Base-by-base conservation (phyloP, 2,888 invertebrate species). In the Neelides folsomi region DNA sequence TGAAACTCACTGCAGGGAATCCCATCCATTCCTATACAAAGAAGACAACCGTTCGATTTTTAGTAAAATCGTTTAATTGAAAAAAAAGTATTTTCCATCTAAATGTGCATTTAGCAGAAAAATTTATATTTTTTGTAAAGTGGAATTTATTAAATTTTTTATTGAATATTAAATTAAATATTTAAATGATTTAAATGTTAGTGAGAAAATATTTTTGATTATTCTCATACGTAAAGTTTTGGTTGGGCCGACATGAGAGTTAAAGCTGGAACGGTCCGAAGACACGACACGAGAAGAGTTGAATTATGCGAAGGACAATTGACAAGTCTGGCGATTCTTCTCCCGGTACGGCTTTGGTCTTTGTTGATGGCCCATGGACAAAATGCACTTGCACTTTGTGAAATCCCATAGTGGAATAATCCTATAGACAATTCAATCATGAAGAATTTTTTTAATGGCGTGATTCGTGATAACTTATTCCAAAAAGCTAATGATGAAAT, bases 11-110 rank as follows among this genome's bases (percentile, higher is more conserved):
- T 1, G 42, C 20, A 10, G 49, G 49, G 20, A 41, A 42, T n/a
- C 41, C 41, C 41, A 49, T 18, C 49, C 49, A 49, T 49, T 49
- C 49, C 49, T 47, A 19, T 7, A 39, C 9, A 6, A 47, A 36
- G 3, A 18, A n/a, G n/a, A n/a, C n/a, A n/a, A n/a, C n/a, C n/a
- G n/a, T n/a, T n/a, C n/a, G n/a, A n/a, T n/a, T n/a, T n/a, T n/a
- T n/a, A n/a, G n/a, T n/a, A n/a, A n/a, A n/a, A n/a, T n/a, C n/a
- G n/a, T n/a, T n/a, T n/a, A n/a, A n/a, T n/a, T n/a, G n/a, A n/a
- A n/a, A n/a, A n/a, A n/a, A n/a, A n/a, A n/a, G n/a, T n/a, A n/a
- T n/a, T n/a, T n/a, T n/a, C n/a, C n/a, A n/a, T n/a, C n/a, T n/a
- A n/a, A n/a, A n/a, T n/a, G n/a, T n/a, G n/a, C n/a, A n/a, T n/a